A percentile compares a stretch with the other conserved stretches of the same genome.
Evolutionary conservation across 1,140 invertebrate genomes (phyloP).

Genomic region (Trigoniulus corallinus): DNA sequence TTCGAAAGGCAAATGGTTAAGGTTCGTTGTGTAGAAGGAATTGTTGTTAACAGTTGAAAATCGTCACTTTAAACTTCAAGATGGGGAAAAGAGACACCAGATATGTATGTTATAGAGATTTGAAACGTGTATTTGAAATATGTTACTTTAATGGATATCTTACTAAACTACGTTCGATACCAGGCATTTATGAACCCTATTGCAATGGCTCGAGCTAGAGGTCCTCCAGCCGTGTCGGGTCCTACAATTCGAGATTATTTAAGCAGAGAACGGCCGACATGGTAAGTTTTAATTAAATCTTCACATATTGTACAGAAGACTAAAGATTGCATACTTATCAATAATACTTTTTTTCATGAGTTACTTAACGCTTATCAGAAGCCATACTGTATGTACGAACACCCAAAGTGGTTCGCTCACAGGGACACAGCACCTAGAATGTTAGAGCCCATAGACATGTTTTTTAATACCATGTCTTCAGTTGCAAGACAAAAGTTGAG

Average conservation of each 20-base stretch:
- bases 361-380: too few relatives aligned
- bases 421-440: too few relatives aligned
- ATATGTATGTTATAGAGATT: slow-evolving; percentile 10
- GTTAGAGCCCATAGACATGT: too few relatives aligned
- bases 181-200: slow-evolving; percentile 15
- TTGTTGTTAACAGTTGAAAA: too few relatives aligned
- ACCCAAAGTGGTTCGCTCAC: too few relatives aligned
- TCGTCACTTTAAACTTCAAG: background rate
- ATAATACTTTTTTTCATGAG: too few relatives aligned
- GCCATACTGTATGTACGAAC: too few relatives aligned
- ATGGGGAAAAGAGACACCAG: slow-evolving; percentile 14
- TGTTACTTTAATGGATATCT: background rate
- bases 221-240: slow-evolving; percentile 6
- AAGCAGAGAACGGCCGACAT: slow-evolving; percentile 13
- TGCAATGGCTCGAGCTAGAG: slow-evolving; percentile 13
- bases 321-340: background rate
- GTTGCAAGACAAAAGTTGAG: too few relatives aligned
- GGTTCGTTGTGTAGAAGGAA: too few relatives aligned
- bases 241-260: slow-evolving; percentile 14
- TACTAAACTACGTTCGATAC: slow-evolving; percentile 1
- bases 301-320: background rate
- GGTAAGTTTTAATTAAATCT: slow-evolving; percentile 8
- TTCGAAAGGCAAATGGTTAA: too few relatives aligned
- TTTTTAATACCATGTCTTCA: too few relatives aligned
- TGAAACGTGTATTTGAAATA: background rate